phyloP scores from a whole-genome alignment of 2,797 vertebrate species.

The Harpagifer antarcticus region DNA sequence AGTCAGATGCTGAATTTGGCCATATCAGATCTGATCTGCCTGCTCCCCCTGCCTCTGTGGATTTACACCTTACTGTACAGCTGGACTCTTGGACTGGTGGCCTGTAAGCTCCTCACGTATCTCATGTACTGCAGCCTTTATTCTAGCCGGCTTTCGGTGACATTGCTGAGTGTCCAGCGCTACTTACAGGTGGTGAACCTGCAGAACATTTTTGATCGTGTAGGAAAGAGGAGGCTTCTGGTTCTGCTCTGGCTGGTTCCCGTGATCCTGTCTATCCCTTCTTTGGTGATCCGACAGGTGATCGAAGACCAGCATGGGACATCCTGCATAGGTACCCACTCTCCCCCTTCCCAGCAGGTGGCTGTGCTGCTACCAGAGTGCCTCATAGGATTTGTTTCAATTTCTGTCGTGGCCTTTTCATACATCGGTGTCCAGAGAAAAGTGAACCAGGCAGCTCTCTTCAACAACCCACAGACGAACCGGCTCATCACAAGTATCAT shows the following conservation, averaged over 20 bases:
- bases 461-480: slow-evolving; percentile 42
- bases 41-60: slow-evolving; percentile 64
- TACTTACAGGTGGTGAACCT: slow-evolving; percentile 62
- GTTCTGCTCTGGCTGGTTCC: slow-evolving; percentile 43
- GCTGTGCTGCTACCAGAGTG: slow-evolving; percentile 5
- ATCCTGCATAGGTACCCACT: neutral
- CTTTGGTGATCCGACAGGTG: slow-evolving; percentile 15
- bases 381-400: neutral
- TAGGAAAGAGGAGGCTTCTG: slow-evolving; percentile 18
- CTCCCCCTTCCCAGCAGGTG: neutral
- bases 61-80: slow-evolving; percentile 49
- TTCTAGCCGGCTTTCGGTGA: slow-evolving; percentile 45
- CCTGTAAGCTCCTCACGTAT: slow-evolving; percentile 62
- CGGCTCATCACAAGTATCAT: slow-evolving; percentile 40
- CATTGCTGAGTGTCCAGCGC: slow-evolving; percentile 66
- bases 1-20: slow-evolving; percentile 73
- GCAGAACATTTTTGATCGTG: slow-evolving; percentile 2
- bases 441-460: slow-evolving; percentile 37
- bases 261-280: slow-evolving; percentile 26
- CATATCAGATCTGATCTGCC: slow-evolving; percentile 64
- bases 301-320: fast-evolving
- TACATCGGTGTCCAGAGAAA: slow-evolving; percentile 25
- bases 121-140: slow-evolving; percentile 49
- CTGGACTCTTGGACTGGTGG: slow-evolving; percentile 52
- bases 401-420: slow-evolving; percentile 1